Evolutionary conservation across 2,113 vertebrate species (phyloP).

Genomic region (Cercopithecus mona): DNA sequence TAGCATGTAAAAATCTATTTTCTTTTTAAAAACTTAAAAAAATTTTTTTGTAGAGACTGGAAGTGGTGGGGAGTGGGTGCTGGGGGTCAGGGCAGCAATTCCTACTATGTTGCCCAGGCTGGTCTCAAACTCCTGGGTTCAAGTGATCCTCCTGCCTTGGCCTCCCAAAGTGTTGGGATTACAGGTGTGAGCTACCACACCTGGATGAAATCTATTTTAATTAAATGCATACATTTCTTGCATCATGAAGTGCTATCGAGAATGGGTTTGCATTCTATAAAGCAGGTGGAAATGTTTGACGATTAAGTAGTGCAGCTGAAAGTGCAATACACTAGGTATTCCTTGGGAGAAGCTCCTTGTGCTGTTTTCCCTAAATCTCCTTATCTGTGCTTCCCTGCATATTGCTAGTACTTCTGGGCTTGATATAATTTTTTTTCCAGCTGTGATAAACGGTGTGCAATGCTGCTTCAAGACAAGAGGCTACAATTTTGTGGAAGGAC

Average conservation of each 20-base stretch:
- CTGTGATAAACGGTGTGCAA: constrained; percentile 41
- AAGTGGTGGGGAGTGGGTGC: no score
- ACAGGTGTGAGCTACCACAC: no score
- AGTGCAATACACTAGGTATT: neutral
- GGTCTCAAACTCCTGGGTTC: no score
- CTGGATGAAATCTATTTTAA: neutral
- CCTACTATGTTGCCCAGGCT: no score
- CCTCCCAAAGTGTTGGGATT: no score
- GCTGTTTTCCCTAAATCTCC: neutral
- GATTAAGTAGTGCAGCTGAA: neutral
- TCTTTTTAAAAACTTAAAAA: no score
- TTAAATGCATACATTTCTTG: neutral
- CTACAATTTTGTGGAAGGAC: constrained; percentile 38
- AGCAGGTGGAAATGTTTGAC: neutral
- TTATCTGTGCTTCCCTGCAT: neutral
- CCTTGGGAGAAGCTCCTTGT: neutral
- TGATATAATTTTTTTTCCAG: neutral
- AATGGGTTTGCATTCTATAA: neutral
- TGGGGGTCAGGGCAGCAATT: no score
- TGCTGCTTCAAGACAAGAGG: constrained; percentile 68
- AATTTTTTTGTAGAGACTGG: no score
- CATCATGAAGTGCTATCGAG: constrained; percentile 45
- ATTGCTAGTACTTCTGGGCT: constrained; percentile 49
- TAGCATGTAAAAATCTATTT: neutral
- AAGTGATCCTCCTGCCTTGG: no score